Conservation (phyloP, 2,888 invertebrate genomes). For the Epiblema foenella region DNA sequence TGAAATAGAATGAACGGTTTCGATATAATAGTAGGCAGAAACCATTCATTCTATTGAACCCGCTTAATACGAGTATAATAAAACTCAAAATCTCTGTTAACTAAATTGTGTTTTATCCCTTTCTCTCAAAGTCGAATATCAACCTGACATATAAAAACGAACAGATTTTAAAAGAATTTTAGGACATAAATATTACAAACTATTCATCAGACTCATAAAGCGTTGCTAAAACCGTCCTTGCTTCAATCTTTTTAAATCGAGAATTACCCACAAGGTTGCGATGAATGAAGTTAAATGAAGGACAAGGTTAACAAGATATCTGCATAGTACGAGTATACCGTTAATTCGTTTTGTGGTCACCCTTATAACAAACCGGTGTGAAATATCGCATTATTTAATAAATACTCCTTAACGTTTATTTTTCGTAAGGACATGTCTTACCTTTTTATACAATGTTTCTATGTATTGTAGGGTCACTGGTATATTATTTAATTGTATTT, state of each 20-base stretch:
- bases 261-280: slow-evolving; percentile 1
- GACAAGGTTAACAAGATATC: not conserved
- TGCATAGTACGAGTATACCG: not conserved
- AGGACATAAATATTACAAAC: not conserved
- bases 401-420: not conserved
- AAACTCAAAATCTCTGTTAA: too few species aligned
- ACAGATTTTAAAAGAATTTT: not conserved
- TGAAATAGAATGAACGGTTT: too few species aligned
- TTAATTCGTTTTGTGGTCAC: not conserved
- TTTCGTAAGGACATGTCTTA: too few species aligned
- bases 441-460: too few species aligned
- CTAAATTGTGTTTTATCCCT: too few species aligned
- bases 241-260: not conserved
- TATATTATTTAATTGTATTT: too few species aligned
- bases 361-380: not conserved
- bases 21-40: too few species aligned
- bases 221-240: not conserved
- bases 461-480: too few species aligned
- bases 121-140: too few species aligned
- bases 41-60: too few species aligned
- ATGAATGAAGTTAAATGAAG: not conserved
- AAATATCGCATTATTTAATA: not conserved
- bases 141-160: too few species aligned
- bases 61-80: too few species aligned
- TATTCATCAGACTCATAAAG: not conserved